phyloP scores from a whole-genome alignment of 2,888 invertebrate species.

The Machimus atricapillus region DNA sequence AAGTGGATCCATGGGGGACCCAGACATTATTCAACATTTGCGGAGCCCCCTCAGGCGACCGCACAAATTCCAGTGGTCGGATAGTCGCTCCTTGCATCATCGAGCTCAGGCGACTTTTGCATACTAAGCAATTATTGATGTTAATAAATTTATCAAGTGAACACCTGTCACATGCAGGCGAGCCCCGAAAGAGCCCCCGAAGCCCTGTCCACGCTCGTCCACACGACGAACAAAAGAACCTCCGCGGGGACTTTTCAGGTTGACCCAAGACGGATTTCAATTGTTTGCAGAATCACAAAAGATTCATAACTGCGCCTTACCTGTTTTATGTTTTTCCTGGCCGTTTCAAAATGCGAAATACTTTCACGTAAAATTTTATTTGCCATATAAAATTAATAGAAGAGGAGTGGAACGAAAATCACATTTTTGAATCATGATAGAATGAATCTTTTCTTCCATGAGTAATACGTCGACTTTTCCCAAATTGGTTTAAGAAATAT shows the following conservation, averaged over 20 bases:
- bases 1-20: slow-evolving; percentile 10
- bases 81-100: not conserved
- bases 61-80: not conserved
- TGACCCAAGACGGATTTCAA: slow-evolving; percentile 4
- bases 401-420: not conserved
- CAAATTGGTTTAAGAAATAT: too few relatives aligned
- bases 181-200: not conserved
- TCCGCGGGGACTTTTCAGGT: not conserved
- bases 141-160: slow-evolving; percentile 42
- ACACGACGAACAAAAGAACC: not conserved
- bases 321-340: not conserved
- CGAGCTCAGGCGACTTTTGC: not conserved
- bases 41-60: not conserved
- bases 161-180: slow-evolving; percentile 40
- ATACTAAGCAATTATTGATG: slow-evolving; percentile 33
- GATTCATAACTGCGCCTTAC: not conserved
- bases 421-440: not conserved
- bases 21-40: slow-evolving; percentile 21
- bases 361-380: not conserved
- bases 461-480: not conserved
- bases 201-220: not conserved
- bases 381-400: not conserved
- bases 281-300: not conserved
- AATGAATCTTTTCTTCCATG: not conserved
- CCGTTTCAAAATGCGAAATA: not conserved